These are phyloP conservation scores for Thaumetopoea pityocampa DNA, from an alignment of 1,140 invertebrate genomes.

Conservation along the genomic window DNA sequence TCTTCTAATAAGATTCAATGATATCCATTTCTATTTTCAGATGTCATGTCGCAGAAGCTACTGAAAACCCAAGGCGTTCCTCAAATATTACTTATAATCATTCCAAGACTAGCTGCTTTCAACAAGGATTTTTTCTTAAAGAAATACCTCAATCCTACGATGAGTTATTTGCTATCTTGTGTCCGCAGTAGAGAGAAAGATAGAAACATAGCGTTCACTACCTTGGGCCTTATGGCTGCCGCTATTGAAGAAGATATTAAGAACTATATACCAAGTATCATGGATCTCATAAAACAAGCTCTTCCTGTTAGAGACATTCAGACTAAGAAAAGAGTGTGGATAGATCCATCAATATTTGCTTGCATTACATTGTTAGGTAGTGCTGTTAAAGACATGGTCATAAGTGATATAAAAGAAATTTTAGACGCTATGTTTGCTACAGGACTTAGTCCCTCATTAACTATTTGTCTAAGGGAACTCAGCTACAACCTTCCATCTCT, in stretches of 20 bases:
- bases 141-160: slow-evolving; percentile 85
- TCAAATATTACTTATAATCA: slow-evolving; percentile 89
- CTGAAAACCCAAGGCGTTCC: slow-evolving; percentile 90
- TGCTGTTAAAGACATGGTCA: slow-evolving; percentile 86
- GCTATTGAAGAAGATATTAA: slow-evolving; percentile 92
- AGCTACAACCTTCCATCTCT: slow-evolving; percentile 91
- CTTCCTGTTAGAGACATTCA: slow-evolving; percentile 88
- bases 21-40: slow-evolving; percentile 41
- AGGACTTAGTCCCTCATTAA: slow-evolving; percentile 92
- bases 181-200: slow-evolving; percentile 89
- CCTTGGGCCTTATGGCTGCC: slow-evolving; percentile 93
- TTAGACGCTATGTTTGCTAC: slow-evolving; percentile 95
- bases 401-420: slow-evolving; percentile 88
- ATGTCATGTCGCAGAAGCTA: slow-evolving; percentile 86
- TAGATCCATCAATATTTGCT: slow-evolving; percentile 95
- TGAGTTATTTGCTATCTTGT: slow-evolving; percentile 86
- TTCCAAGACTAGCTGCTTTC: slow-evolving; percentile 97
- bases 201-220: slow-evolving; percentile 89
- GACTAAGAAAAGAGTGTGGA: slow-evolving; percentile 81
- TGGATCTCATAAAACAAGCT: slow-evolving; percentile 89
- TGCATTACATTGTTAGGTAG: slow-evolving; percentile 95
- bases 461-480: slow-evolving; percentile 92
- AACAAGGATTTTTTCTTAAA: slow-evolving; percentile 88
- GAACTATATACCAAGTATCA: slow-evolving; percentile 87
- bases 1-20: no score